Percentiles rank a stretch among this genome's conserved stretches.
phyloP scores from a whole-genome alignment of 2,797 vertebrate genomes.

The Bryconaethiops microstoma region DNA sequence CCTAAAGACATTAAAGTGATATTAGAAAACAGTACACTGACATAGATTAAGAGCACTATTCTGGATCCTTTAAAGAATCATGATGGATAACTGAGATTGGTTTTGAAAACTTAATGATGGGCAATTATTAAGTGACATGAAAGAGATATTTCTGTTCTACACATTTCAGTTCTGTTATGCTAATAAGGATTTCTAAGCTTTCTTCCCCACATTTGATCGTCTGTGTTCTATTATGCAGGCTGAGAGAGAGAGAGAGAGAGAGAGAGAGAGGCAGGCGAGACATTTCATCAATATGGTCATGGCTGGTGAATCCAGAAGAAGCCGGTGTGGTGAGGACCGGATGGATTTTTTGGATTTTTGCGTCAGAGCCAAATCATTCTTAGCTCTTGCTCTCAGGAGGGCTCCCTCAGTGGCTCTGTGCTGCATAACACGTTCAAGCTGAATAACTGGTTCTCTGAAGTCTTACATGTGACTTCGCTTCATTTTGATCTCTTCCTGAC shows the following conservation, averaged over 20 bases:
- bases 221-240: not conserved
- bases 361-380: not conserved
- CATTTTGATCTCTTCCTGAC: slow-evolving; percentile 15
- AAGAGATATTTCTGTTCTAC: not conserved
- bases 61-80: not conserved
- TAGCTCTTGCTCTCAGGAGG: not conserved
- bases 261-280: not conserved
- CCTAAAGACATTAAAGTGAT: not conserved
- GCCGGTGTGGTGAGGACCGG: not conserved
- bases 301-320: not conserved
- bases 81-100: not conserved
- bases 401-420: not conserved
- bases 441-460: slow-evolving; percentile 6
- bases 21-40: not conserved
- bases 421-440: not conserved
- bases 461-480: not conserved
- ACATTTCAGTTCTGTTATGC: not conserved
- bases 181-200: not conserved
- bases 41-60: not conserved
- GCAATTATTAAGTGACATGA: slow-evolving; percentile 7
- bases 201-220: not conserved
- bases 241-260: no score
- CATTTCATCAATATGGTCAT: not conserved
- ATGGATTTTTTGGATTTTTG: not conserved
- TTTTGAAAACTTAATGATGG: not conserved